These are phyloP conservation scores for Porphyrio hochstetteri DNA, from an alignment of 2,113 vertebrate species.

Conservation along the genomic window DNA sequence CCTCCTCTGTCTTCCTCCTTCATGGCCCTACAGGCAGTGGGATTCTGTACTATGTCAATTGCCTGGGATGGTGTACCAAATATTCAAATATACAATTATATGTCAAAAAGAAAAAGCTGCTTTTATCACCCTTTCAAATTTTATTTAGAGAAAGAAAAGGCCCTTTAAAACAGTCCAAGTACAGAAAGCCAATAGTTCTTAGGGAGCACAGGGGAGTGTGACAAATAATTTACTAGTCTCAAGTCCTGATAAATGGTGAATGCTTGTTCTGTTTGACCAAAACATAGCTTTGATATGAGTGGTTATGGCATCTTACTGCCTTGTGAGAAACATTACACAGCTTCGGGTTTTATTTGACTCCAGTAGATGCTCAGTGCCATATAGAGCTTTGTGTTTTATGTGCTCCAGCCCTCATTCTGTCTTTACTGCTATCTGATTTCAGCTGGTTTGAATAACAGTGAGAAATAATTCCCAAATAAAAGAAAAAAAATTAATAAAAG, in stretches of 20 bases:
- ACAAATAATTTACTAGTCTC: slow-evolving; percentile 42
- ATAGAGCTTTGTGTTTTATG: not conserved
- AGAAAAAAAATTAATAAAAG: not conserved
- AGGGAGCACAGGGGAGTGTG: not conserved
- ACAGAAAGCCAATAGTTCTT: not conserved
- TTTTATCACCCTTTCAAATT: not conserved
- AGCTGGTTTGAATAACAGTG: not conserved
- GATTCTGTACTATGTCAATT: not conserved
- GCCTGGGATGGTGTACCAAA: not conserved
- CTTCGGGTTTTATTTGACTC: slow-evolving; percentile 23
- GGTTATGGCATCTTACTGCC: slow-evolving; percentile 8
- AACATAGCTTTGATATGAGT: slow-evolving; percentile 43
- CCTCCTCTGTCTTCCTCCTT: not conserved
- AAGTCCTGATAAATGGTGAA: slow-evolving; percentile 32
- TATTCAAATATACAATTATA: not conserved
- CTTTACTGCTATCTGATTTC: not conserved
- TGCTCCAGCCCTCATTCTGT: not conserved
- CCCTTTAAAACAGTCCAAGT: not conserved
- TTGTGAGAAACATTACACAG: slow-evolving; percentile 24
- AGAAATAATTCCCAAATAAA: not conserved
- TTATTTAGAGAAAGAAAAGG: not conserved
- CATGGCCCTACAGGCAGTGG: not conserved
- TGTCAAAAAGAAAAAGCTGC: not conserved
- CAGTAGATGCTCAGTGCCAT: not conserved
- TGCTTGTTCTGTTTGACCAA: slow-evolving; percentile 37